Evolutionary conservation across 2,888 invertebrate species (phyloP).

Genomic region (Cephus spinipes): DNA sequence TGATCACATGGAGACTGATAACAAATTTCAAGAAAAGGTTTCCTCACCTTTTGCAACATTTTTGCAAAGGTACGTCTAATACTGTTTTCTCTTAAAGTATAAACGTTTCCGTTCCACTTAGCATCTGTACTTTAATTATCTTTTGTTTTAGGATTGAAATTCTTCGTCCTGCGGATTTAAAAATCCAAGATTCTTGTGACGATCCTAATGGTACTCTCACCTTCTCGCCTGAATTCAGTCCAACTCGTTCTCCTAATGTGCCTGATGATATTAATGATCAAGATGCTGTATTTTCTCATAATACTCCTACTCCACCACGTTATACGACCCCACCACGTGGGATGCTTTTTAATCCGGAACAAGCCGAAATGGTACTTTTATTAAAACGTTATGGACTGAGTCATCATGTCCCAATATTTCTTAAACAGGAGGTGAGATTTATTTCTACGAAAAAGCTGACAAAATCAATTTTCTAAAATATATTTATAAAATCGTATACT

Average conservation of each 20-base stretch:
- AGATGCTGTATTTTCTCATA: constrained; percentile 49
- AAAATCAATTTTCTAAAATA: background rate
- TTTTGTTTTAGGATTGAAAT: no score
- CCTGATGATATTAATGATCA: constrained; percentile 49
- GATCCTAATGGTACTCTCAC: constrained; percentile 41
- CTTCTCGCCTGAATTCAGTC: constrained; percentile 52
- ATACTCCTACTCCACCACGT: constrained; percentile 54
- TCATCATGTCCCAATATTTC: constrained; percentile 49
- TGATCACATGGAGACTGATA: no score
- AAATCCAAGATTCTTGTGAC: constrained; percentile 18
- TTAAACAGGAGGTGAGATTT: constrained; percentile 56
- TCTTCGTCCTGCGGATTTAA: constrained; percentile 42
- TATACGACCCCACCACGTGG: constrained; percentile 55
- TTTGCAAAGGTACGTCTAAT: no score
- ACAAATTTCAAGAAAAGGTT: no score
- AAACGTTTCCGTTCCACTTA: no score
- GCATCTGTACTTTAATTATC: no score
- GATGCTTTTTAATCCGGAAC: constrained; percentile 45
- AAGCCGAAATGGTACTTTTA: constrained; percentile 47
- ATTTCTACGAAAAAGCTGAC: constrained; percentile 10
- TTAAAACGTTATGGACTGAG: constrained; percentile 49
- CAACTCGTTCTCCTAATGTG: constrained; percentile 49
- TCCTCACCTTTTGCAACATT: no score
- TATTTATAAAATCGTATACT: constrained; percentile 1
- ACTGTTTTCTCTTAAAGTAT: no score